Percentiles rank a stretch among this genome's conserved stretches.
Evolutionary conservation across 2,797 vertebrate species (phyloP).

Genomic region (Phataginus tetradactyla): DNA sequence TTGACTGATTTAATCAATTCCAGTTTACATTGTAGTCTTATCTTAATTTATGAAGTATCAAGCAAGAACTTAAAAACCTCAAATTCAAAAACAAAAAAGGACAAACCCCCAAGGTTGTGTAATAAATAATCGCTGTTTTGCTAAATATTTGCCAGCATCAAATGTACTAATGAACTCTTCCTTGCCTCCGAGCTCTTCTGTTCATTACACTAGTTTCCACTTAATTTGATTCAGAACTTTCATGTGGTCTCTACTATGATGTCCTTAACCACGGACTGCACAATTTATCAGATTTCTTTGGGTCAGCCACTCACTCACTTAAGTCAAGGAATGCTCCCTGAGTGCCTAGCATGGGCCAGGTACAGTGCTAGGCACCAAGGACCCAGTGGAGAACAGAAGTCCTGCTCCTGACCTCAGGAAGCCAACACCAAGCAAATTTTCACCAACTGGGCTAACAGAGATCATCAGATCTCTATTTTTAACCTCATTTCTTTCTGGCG

Average conservation of each 20-base stretch:
- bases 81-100: not conserved
- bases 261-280: not conserved
- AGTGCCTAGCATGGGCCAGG: not conserved
- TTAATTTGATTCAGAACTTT: not conserved
- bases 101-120: not conserved
- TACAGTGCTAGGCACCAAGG: not conserved
- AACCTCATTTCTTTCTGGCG: conserved; percentile 2
- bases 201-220: not conserved
- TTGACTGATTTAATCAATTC: conserved; percentile 38
- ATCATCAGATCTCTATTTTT: not conserved
- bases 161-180: not conserved
- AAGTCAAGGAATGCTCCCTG: not conserved
- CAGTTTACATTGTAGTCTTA: conserved; percentile 10
- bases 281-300: not conserved
- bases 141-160: not conserved
- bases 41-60: conserved; percentile 39
- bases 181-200: not conserved
- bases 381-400: not conserved
- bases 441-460: not conserved
- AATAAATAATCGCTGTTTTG: not conserved
- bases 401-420: not conserved
- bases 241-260: not conserved
- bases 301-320: not conserved
- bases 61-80: not conserved
- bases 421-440: not conserved